Evolutionary conservation across 2,888 invertebrate genomes (phyloP).

Genomic region (Sepioteuthis lessoniana): DNA sequence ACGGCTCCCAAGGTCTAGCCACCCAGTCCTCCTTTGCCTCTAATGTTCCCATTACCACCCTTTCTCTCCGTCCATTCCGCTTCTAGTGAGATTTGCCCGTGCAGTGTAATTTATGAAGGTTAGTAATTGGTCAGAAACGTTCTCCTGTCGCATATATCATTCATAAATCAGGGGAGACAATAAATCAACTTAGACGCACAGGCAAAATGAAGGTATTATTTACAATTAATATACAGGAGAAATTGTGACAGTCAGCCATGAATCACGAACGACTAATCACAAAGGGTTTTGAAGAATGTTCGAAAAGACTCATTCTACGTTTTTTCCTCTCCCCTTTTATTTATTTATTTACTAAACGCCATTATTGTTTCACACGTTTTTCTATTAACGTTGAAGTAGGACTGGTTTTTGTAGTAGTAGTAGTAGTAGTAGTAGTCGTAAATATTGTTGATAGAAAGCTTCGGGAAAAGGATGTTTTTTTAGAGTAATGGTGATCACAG

Average conservation of each 20-base stretch:
- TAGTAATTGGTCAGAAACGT: slow-evolving; percentile 23
- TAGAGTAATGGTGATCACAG: neutral
- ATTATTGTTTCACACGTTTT: neutral
- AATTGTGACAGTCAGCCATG: slow-evolving; percentile 23
- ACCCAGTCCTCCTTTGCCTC: neutral
- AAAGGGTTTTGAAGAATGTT: slow-evolving; percentile 23
- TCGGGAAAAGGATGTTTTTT: neutral
- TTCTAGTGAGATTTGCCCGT: neutral
- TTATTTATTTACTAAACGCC: neutral
- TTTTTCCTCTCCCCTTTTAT: neutral
- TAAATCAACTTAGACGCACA: neutral
- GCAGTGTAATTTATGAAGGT: neutral
- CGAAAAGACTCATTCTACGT: neutral
- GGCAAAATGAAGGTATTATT: slow-evolving; percentile 21
- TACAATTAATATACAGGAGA: slow-evolving; percentile 10
- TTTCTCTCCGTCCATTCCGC: neutral
- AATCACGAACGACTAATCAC: neutral
- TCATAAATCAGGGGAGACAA: slow-evolving; percentile 23
- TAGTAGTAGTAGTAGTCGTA: too few species aligned
- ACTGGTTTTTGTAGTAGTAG: neutral
- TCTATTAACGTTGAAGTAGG: neutral
- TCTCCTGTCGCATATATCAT: slow-evolving; percentile 23
- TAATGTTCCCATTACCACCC: neutral
- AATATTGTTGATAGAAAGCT: too few species aligned
- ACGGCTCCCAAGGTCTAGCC: neutral